Conservation (phyloP, 2,888 invertebrate species). For the Phrixothrix hirtus region DNA sequence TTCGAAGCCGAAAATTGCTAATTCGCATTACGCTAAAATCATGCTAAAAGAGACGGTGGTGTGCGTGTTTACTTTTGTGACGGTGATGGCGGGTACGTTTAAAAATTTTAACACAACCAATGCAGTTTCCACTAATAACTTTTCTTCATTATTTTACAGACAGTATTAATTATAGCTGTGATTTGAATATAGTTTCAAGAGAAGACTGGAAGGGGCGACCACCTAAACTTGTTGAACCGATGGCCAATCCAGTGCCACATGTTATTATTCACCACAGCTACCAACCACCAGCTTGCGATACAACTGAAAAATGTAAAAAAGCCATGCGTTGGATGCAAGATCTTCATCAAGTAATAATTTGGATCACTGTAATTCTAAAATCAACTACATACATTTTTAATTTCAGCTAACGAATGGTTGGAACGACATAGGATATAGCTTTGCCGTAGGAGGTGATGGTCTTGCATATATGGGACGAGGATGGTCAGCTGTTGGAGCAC, state of each 20-base stretch:
- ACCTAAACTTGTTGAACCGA: constrained; percentile 55
- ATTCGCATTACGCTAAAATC: no score
- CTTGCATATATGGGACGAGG: constrained; percentile 72
- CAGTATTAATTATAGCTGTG: no score
- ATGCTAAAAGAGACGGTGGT: no score
- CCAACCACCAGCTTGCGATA: constrained; percentile 64
- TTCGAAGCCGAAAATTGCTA: no score
- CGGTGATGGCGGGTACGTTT: no score
- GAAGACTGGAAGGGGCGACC: constrained; percentile 64
- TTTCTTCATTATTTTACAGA: no score
- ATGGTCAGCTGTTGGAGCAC: constrained; percentile 71
- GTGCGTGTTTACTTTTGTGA: no score
- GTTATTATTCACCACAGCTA: constrained; percentile 76
- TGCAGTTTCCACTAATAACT: no score
- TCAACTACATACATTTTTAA: constrained; percentile 1
- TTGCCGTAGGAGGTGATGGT: constrained; percentile 74
- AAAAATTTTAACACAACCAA: no score
- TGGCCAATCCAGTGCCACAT: constrained; percentile 65
- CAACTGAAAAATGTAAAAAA: constrained; percentile 57
- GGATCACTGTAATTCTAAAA: no score
- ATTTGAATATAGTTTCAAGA: constrained; percentile 52
- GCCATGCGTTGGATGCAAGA: constrained; percentile 70
- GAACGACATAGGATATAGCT: constrained; percentile 75
- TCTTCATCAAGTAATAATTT: constrained; percentile 59
- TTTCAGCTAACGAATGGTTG: constrained; percentile 57